Evolutionary conservation across 2,888 invertebrate species (phyloP).

Genomic region (Globia sparganii): DNA sequence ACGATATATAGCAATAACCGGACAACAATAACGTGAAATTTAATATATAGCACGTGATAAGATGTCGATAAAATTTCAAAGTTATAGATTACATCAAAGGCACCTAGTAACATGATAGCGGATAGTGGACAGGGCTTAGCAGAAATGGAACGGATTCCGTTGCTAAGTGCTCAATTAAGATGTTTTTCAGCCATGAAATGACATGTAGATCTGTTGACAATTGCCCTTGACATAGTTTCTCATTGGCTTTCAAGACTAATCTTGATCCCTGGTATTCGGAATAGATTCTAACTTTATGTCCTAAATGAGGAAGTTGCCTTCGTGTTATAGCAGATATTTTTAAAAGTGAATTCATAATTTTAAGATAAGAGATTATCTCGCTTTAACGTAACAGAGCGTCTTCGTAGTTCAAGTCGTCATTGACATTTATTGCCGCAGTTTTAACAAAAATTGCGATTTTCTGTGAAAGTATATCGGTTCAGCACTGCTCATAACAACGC

Average conservation of each 20-base stretch:
- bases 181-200: slow-evolving; percentile 64
- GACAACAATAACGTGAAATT: slow-evolving; percentile 31
- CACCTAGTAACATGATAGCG: slow-evolving; percentile 57
- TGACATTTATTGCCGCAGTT: slow-evolving; percentile 22
- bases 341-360: neutral
- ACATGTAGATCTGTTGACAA: slow-evolving; percentile 55
- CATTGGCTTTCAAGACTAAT: slow-evolving; percentile 58
- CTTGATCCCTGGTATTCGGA: slow-evolving; percentile 47
- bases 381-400: neutral
- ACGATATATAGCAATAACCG: slow-evolving; percentile 20
- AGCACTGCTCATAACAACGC: slow-evolving; percentile 7
- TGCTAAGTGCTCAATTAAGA: slow-evolving; percentile 49
- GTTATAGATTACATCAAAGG: slow-evolving; percentile 43
- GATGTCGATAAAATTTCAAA: slow-evolving; percentile 38
- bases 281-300: slow-evolving; percentile 9
- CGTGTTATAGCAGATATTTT: slow-evolving; percentile 6
- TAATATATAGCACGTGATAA: slow-evolving; percentile 39
- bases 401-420: slow-evolving; percentile 4
- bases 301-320: slow-evolving; percentile 39
- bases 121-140: slow-evolving; percentile 32
- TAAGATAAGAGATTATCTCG: slow-evolving; percentile 10
- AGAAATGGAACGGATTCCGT: slow-evolving; percentile 35
- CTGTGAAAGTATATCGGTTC: slow-evolving; percentile 31
- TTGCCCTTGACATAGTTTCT: slow-evolving; percentile 79
- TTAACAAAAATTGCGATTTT: slow-evolving; percentile 2